Evolutionary conservation across 2,113 vertebrate species (phyloP).

Genomic region (Spea bombifrons): DNA sequence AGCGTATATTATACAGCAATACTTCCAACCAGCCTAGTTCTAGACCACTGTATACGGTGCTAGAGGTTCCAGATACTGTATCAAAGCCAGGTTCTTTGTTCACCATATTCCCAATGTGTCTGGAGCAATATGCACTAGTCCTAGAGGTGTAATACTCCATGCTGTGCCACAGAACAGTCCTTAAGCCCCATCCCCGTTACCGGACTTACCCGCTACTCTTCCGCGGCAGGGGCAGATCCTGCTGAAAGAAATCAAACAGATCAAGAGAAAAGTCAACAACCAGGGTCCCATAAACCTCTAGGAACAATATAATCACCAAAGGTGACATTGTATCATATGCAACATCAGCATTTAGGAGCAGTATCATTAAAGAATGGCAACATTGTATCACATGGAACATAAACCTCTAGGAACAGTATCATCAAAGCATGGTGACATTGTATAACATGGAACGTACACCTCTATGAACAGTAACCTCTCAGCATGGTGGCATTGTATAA

Average conservation of each 20-base stretch:
- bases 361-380: no score
- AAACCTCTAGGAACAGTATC: background rate
- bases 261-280: background rate
- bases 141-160: background rate
- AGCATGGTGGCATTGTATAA: background rate
- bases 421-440: no score
- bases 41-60: no score
- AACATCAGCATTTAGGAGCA: no score
- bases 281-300: background rate
- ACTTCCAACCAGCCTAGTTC: no score
- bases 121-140: background rate
- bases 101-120: background rate
- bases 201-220: constrained; percentile 44
- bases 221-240: constrained; percentile 44
- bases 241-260: constrained; percentile 8
- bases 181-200: background rate
- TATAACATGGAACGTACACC: background rate
- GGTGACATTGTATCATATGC: no score
- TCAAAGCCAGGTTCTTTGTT: no score
- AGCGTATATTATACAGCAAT: no score
- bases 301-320: background rate
- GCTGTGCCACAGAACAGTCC: background rate
- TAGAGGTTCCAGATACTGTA: no score
- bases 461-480: background rate
- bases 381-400: background rate